Conservation (phyloP, 2,888 invertebrate genomes). For the Dexiosoma caninum region DNA sequence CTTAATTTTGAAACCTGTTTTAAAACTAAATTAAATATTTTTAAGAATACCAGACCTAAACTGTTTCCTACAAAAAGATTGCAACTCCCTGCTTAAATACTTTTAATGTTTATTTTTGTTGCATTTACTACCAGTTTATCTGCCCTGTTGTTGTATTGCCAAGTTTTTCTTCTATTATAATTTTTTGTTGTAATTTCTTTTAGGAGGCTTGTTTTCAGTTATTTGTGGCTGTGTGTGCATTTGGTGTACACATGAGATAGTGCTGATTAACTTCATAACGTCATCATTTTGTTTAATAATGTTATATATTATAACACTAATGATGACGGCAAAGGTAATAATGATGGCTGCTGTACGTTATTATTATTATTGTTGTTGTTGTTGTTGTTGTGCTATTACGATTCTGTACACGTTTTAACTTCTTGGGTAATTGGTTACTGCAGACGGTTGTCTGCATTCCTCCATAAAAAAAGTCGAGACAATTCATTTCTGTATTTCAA, state of each 20-base stretch:
- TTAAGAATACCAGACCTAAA: too few relatives aligned
- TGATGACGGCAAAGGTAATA: conserved; percentile 14
- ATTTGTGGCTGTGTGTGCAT: neutral
- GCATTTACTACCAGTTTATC: conserved; percentile 5
- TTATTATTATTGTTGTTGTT: neutral
- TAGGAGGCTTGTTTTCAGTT: conserved; percentile 47
- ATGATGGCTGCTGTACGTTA: neutral
- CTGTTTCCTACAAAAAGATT: too few relatives aligned
- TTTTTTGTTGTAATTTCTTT: conserved; percentile 26
- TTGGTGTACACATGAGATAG: neutral
- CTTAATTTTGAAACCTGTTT: too few relatives aligned
- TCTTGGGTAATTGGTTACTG: conserved; percentile 60
- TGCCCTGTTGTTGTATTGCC: neutral
- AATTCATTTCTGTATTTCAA: conserved; percentile 29
- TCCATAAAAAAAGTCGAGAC: conserved; percentile 14
- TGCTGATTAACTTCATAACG: neutral
- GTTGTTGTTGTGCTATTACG: conserved; percentile 7
- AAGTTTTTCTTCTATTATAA: conserved; percentile 12
- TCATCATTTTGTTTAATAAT: conserved; percentile 30
- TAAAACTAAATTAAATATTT: too few relatives aligned
- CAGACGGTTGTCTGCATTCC: conserved; percentile 56
- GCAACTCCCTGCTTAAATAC: conserved; percentile 16
- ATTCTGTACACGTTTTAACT: conserved; percentile 58
- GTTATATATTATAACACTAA: neutral
- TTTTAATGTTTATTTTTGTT: neutral